Base-by-base conservation (phyloP, 2,888 invertebrate genomes). In the Bombylius discolor region DNA sequence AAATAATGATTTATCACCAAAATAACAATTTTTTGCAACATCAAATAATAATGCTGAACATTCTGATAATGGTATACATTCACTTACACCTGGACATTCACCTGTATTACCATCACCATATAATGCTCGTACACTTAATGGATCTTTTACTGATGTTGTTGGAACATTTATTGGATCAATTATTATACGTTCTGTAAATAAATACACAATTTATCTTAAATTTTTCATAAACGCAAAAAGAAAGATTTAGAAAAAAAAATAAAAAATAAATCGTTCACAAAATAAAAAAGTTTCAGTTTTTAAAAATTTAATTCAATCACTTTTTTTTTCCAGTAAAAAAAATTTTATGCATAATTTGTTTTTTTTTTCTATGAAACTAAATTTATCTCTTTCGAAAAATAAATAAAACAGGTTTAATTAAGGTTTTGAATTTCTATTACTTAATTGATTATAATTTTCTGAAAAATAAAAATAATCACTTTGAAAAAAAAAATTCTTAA, bases 11-110 rank as follows among this genome's bases (percentile, higher is more conserved):
- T 72, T 71, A 58, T 74, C 74, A n/a, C 73, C 73, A 42, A 68
- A 71, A 51, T 68, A 74, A 53, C 74, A 74, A 57, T 66, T 70
- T 61, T 70, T 72, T 14, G 74, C 72, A 46, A 72, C 68, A 61
- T 74, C 73, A 42, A 70, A 70, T 31, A 74, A 68, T 65, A 74
- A 63, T 4, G 70, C 66, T 5, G 73, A 68, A 59, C 74, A 74
- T 55, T 74, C 74, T 49, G 72, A 70, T 39, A 74, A 61, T 4
- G 74, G 70, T 1, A 72, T 69, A 57, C 74, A 74, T 57, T 73
- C 72, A 3, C 67, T 71, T 49, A 69, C 67, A 51, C 68, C 65
- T 23, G 69, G 61, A 49, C 73, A 72, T 44, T 70, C 67, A 11
- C 65, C 63, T 34, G 42, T 13, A 47, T 49, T 11, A 11, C 61